Evolutionary conservation across 2,113 vertebrate species (phyloP), one percentile per base, ranked within the genome.

Genomic region (Cololabis saira): DNA sequence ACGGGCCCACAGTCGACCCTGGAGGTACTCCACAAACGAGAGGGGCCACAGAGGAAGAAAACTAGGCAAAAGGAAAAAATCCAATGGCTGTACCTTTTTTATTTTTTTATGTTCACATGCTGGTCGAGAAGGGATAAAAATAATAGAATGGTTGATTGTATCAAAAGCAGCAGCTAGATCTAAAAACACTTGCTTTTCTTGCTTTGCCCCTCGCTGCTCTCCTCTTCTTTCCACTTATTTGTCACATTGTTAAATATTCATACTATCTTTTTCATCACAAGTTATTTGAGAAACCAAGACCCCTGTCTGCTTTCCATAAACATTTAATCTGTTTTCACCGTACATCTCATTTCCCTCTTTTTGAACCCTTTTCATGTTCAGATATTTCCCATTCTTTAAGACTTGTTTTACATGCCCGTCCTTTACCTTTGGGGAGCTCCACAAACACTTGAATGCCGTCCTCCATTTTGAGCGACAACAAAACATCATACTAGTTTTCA

Each of bases 201-300:
- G 24, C 24, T 27, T 27, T 27, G 24, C n/a, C n/a, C n/a, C 8
- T 37, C 52, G 17, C 1, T 14, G 4, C 30, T 22, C 11, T 19
- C 21, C 17, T 11, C 0, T 16, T 17, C 12, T n/a, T 17, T 19
- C 19, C 33, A 37, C 33, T 37, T 37, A 37, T 74, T 58, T 67
- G 40, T 63, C n/a, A 60, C 55, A 30, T 56, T 55, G 17, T 62
- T 66, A 44, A 76, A 81, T 37, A 45, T 51, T 43, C 66, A 61
- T 17, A 44, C 57, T 47, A 61, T 68, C 11, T 53, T 58, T 59
- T 51, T n/a, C 0, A 24, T 42, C 49, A 22, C 67, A 33, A 17
- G 3, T 51, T 55, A 54, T 56, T 44, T 22, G 17, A 61, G 61
- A 58, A 58, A 33, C 22, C 12, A 44, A n/a, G n/a, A 1, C 47